A percentile compares a stretch with the other conserved stretches of the same genome.
Conservation (phyloP, 2,113 vertebrate genomes). For the Acrocephalus kingi region DNA sequence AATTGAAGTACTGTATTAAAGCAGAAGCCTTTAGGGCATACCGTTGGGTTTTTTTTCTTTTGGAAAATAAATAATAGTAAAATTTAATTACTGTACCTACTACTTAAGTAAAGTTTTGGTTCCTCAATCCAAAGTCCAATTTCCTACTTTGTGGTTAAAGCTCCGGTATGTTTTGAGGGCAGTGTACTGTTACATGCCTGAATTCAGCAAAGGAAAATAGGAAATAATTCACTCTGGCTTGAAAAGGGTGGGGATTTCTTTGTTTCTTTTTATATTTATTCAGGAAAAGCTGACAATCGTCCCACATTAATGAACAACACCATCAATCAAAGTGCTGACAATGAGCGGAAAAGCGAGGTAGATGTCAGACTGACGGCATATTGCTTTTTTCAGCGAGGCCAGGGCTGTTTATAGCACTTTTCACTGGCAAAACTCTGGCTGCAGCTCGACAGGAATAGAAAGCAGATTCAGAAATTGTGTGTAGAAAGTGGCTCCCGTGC, state of each 20-base stretch:
- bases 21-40: slow-evolving; percentile 15
- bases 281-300: slow-evolving; percentile 98
- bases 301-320: slow-evolving; percentile 94
- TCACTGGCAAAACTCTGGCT: slow-evolving; percentile 76
- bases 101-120: slow-evolving; percentile 46
- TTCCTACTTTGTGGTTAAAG: slow-evolving; percentile 69
- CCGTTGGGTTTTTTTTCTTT: not conserved
- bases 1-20: slow-evolving; percentile 55
- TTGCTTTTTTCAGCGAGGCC: slow-evolving; percentile 80
- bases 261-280: slow-evolving; percentile 99
- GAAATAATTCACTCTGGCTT: slow-evolving; percentile 84
- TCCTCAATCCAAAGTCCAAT: slow-evolving; percentile 51
- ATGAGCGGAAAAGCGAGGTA: slow-evolving; percentile 94
- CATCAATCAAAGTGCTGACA: slow-evolving; percentile 96
- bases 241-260: slow-evolving; percentile 90
- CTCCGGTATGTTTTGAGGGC: slow-evolving; percentile 65
- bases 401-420: slow-evolving; percentile 85
- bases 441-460: slow-evolving; percentile 74
- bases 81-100: slow-evolving; percentile 50
- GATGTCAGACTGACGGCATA: slow-evolving; percentile 84
- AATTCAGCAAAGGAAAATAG: slow-evolving; percentile 79
- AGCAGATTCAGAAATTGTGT: slow-evolving; percentile 71
- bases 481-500: slow-evolving; percentile 61
- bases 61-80: slow-evolving; percentile 60
- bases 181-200: slow-evolving; percentile 69